Conservation (phyloP, 2,888 invertebrate genomes). For the Callinectes sapidus region DNA sequence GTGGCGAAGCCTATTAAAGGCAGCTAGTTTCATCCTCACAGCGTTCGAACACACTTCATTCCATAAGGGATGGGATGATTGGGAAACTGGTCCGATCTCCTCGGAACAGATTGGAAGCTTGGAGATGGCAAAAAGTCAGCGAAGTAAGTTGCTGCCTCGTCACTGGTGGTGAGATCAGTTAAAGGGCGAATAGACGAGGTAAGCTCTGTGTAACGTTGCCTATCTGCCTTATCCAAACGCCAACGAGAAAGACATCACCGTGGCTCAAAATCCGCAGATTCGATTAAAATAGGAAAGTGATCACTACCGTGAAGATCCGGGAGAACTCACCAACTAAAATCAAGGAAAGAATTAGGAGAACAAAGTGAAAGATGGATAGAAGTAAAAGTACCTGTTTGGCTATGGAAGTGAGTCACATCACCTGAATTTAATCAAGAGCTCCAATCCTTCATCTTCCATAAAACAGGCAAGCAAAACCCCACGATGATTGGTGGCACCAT, state of each 20-base stretch:
- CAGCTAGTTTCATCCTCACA: no score
- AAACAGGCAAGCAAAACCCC: no score
- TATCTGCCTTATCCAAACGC: neutral
- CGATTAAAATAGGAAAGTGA: neutral
- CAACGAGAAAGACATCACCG: neutral
- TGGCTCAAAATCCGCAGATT: neutral
- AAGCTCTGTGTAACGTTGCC: neutral
- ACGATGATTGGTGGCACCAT: no score
- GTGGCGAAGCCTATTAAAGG: no score
- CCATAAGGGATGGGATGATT: neutral
- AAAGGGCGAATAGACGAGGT: neutral
- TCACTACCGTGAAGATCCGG: neutral
- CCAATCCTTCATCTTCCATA: no score
- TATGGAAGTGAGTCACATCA: no score
- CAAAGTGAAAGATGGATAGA: no score
- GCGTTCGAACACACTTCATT: no score
- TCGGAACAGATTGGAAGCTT: neutral
- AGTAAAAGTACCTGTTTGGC: no score
- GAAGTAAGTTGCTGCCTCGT: neutral
- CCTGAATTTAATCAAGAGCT: no score
- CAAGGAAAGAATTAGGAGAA: no score
- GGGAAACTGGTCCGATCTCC: neutral
- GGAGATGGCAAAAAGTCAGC: neutral
- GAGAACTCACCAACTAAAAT: no score
- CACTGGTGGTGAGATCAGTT: neutral